These are phyloP conservation scores for Aselliscus stoliczkanus DNA, from an alignment of 2,797 vertebrate species.

Conservation along the genomic window DNA sequence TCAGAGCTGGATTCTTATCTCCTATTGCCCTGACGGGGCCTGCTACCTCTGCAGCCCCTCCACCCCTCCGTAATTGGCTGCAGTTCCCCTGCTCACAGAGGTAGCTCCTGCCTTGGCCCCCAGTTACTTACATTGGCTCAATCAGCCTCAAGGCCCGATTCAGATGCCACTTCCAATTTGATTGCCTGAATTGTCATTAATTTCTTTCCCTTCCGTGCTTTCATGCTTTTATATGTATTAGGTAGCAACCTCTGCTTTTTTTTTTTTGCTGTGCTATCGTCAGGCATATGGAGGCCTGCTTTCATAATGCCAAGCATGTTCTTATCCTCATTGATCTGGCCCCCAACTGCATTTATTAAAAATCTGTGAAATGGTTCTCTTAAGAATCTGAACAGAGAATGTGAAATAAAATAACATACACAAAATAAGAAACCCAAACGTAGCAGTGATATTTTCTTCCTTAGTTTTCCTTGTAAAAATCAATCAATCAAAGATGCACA, in stretches of 20 bases:
- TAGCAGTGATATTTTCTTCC: conserved; percentile 4
- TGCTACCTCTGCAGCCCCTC: not conserved
- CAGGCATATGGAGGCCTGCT: not conserved
- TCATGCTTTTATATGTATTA: not conserved
- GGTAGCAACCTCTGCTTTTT: not conserved
- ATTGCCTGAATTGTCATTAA: not conserved
- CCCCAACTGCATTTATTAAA: not conserved
- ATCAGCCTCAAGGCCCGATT: not conserved
- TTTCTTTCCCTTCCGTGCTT: not conserved
- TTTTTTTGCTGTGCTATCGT: not conserved
- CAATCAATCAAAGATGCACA: not conserved
- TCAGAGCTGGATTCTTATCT: not conserved
- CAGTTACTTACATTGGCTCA: not conserved
- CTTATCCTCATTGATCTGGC: not conserved
- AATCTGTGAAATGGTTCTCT: not conserved
- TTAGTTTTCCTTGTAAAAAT: not conserved
- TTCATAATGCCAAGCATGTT: not conserved
- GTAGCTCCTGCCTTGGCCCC: not conserved
- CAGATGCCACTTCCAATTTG: not conserved
- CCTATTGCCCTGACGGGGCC: not conserved
- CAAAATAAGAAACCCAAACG: not conserved
- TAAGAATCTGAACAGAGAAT: not conserved
- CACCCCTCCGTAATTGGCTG: not conserved
- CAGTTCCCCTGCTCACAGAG: not conserved
- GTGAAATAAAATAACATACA: not conserved